Percentiles rank a stretch among this genome's conserved stretches.
Evolutionary conservation across 1,140 invertebrate genomes (phyloP).

Genomic region (Thrips palmi): DNA sequence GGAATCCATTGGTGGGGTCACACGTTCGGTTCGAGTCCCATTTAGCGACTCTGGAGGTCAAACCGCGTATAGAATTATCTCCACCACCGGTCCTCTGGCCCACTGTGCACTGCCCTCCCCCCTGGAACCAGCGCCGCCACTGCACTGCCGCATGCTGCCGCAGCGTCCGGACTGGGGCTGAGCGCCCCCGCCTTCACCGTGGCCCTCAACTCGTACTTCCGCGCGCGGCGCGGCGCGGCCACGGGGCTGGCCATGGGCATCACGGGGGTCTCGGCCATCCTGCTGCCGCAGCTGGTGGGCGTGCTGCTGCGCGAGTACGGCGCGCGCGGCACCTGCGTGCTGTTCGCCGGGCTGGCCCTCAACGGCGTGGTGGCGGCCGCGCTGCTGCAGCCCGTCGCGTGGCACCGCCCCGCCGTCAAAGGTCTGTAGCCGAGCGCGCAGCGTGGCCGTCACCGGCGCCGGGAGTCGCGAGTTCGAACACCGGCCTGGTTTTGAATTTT

Average conservation of each 20-base stretch:
- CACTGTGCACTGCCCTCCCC: no score
- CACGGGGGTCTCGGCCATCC: constrained; percentile 49
- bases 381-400: constrained; percentile 43
- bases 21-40: background rate
- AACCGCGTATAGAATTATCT: no score
- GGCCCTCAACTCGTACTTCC: constrained; percentile 53
- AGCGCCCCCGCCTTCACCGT: constrained; percentile 47
- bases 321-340: constrained; percentile 38
- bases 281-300: constrained; percentile 41
- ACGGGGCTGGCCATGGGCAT: constrained; percentile 48
- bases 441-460: no score
- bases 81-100: no score
- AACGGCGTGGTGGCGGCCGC: constrained; percentile 40
- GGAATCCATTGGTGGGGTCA: no score
- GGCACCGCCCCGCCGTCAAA: constrained; percentile 37
- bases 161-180: constrained; percentile 41
- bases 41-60: background rate
- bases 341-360: constrained; percentile 38
- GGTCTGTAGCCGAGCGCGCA: no score
- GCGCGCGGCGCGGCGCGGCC: constrained; percentile 39
- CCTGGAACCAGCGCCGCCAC: no score
- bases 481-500: no score
- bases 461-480: no score
- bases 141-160: no score
- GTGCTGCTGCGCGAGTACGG: constrained; percentile 28